Percentiles rank a stretch among this genome's conserved stretches.
These are phyloP conservation scores for Choristoneura rosaceana DNA, from an alignment of 2,888 invertebrate genomes.

Conservation along the genomic window DNA sequence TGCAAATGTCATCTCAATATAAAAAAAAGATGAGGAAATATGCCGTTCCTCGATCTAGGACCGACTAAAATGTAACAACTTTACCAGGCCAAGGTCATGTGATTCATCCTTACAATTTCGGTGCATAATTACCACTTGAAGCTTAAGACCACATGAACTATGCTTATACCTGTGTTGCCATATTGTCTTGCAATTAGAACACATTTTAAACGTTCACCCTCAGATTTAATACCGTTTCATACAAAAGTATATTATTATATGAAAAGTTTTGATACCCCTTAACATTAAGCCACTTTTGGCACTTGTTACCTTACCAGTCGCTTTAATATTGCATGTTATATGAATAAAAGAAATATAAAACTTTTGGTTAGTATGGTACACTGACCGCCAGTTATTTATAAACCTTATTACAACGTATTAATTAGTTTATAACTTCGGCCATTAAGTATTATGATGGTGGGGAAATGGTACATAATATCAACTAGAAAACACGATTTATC, in stretches of 20 bases:
- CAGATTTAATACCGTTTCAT: constrained; percentile 42
- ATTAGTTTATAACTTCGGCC: neutral
- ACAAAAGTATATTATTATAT: neutral
- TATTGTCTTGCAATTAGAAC: constrained; percentile 68
- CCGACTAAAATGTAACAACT: too few species aligned
- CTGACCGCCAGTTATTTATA: neutral
- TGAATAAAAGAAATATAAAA: constrained; percentile 11
- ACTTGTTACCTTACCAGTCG: constrained; percentile 54
- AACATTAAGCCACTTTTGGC: constrained; percentile 71
- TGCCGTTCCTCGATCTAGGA: too few species aligned
- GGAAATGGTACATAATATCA: constrained; percentile 14
- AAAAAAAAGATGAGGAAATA: too few species aligned
- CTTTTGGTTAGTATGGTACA: constrained; percentile 20
- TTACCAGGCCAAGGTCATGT: too few species aligned
- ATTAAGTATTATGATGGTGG: constrained; percentile 11
- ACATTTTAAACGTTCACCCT: constrained; percentile 53
- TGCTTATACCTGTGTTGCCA: constrained; percentile 23
- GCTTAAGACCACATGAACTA: neutral
- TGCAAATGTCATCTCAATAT: too few species aligned
- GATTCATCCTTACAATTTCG: neutral
- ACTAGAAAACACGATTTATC: constrained; percentile 26
- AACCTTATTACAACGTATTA: neutral
- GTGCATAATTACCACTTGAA: neutral
- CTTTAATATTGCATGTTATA: constrained; percentile 22
- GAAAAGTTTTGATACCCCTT: constrained; percentile 37